Conservation (phyloP, 2,797 vertebrate genomes). For the Garrulus glandarius region DNA sequence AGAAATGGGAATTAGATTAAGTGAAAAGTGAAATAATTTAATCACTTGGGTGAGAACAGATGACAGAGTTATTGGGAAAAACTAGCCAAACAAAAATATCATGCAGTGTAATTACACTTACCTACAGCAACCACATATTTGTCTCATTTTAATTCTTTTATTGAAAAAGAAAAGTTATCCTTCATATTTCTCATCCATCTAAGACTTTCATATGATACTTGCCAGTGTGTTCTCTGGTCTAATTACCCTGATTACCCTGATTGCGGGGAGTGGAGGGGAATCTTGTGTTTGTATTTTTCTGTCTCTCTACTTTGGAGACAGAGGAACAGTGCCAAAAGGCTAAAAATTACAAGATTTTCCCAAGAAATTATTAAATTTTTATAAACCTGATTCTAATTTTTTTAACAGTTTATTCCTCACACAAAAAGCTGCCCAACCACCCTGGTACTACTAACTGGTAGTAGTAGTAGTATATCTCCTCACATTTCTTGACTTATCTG, state of each 20-base stretch:
- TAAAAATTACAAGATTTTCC: background rate
- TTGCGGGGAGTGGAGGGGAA: background rate
- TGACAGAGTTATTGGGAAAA: background rate
- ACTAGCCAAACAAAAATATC: background rate
- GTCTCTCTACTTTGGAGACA: background rate
- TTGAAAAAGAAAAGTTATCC: background rate
- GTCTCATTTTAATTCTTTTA: background rate
- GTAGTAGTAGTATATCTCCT: background rate
- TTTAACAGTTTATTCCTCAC: background rate
- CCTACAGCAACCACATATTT: background rate
- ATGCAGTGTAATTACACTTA: background rate
- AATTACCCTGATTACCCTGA: background rate
- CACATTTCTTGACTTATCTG: background rate
- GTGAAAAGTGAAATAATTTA: conserved; percentile 30
- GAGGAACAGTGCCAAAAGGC: background rate
- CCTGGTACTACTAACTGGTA: background rate
- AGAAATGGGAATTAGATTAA: conserved; percentile 3
- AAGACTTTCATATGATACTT: background rate
- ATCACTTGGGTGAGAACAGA: background rate
- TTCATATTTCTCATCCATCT: background rate
- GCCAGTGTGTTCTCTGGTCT: background rate
- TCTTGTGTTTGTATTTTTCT: background rate
- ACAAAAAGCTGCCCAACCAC: background rate
- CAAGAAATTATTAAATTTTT: background rate
- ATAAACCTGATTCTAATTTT: background rate